phyloP scores from a whole-genome alignment of 2,113 vertebrate genomes.

The Gymnogyps californianus region DNA sequence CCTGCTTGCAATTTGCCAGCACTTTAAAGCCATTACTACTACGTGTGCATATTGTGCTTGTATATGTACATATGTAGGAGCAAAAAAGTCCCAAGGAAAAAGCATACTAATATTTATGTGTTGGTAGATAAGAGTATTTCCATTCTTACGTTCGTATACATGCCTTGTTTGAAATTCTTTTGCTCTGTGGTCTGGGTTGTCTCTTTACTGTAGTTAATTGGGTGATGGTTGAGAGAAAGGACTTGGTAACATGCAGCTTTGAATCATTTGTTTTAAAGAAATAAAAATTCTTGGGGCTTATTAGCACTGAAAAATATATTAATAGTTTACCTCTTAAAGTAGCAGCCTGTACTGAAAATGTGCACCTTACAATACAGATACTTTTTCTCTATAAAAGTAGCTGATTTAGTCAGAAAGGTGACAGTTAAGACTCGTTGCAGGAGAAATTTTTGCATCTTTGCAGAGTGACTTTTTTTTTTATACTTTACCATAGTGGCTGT shows the following conservation, averaged over 20 bases:
- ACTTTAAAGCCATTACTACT: background rate
- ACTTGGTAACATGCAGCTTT: background rate
- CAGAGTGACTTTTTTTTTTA: slow-evolving; percentile 59
- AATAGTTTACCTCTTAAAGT: slow-evolving; percentile 46
- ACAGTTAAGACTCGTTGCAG: slow-evolving; percentile 79
- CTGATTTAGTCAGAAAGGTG: slow-evolving; percentile 82
- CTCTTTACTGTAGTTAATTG: slow-evolving; percentile 1
- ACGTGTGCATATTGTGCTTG: background rate
- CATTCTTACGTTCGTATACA: background rate
- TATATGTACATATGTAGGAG: background rate
- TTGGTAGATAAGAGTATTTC: background rate
- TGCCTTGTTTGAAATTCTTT: background rate
- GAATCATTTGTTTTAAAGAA: background rate
- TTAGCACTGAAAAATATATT: slow-evolving; percentile 33
- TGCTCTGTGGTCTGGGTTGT: background rate
- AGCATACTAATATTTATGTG: background rate
- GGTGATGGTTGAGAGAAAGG: background rate
- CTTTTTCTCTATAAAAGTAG: slow-evolving; percentile 65
- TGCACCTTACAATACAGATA: slow-evolving; percentile 16
- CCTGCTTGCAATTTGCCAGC: background rate
- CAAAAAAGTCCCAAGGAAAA: background rate
- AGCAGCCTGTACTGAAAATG: slow-evolving; percentile 42
- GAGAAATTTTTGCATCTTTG: slow-evolving; percentile 78
- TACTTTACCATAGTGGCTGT: slow-evolving; percentile 77
- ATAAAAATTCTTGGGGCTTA: slow-evolving; percentile 6